phyloP scores from a whole-genome alignment of 2,113 vertebrate genomes.

The Rhegmatorhina hoffmannsi region DNA sequence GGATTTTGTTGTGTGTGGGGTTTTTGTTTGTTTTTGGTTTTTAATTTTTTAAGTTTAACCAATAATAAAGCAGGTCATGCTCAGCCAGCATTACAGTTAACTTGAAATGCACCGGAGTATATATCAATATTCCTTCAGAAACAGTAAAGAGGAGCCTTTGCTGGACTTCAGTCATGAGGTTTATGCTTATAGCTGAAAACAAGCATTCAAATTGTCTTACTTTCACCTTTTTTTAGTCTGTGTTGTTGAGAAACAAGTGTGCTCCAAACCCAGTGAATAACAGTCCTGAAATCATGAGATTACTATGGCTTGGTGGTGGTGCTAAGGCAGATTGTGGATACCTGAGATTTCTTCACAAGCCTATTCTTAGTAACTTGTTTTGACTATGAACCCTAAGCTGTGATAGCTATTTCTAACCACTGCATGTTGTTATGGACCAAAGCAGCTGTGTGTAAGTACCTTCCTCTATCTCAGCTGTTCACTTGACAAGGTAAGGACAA shows the following conservation, averaged over 20 bases:
- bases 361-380: not conserved
- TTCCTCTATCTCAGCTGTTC: not conserved
- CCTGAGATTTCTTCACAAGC: not conserved
- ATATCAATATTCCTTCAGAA: not conserved
- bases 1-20: not conserved
- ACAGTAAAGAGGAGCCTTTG: not conserved
- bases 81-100: not conserved
- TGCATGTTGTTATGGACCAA: not conserved
- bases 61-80: not conserved
- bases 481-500: not conserved
- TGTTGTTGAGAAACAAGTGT: not conserved
- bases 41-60: not conserved
- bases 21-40: not conserved
- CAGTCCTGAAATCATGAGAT: not conserved
- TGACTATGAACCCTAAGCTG: not conserved
- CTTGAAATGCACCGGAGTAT: not conserved
- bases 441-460: not conserved
- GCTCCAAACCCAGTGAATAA: not conserved
- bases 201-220: not conserved
- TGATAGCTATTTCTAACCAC: not conserved
- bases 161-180: not conserved
- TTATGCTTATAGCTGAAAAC: not conserved
- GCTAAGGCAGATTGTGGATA: not conserved
- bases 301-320: not conserved
- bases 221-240: rapidly evolving